Evolutionary conservation across 2,888 invertebrate species (phyloP), one percentile per base, ranked within the genome.

Genomic region (Graphium colonna): DNA sequence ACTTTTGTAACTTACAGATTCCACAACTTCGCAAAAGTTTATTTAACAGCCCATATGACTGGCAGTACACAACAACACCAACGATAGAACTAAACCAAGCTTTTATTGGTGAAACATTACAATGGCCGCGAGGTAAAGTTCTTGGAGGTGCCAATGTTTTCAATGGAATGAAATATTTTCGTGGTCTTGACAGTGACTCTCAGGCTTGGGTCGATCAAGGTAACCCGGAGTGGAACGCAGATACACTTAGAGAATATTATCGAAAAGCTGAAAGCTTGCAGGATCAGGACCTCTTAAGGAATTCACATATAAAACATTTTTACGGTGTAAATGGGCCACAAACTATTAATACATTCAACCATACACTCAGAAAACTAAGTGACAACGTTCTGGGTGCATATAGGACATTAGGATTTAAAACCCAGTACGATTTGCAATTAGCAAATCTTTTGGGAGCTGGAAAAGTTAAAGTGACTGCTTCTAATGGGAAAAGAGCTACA

Each of bases 41-140:
- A 12, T 63, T 26, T 13, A 39, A 92, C 64, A 84, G 72, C 5
- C 51, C 61, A 68, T 79, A 95, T 52, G 96, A 96, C 73, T 97
- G 96, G 96, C 91, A 94, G 69, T 97, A 96, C 74, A 43, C 8
- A 36, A 53, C 52, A 93, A 93, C 73, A 95, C 95, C 0, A 94
- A 95, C 65, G 94, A 95, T 0, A 93, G 94, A 69, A 93, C 93
- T 18, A 91, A 89, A 42, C 91, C 92, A 0, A 95, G 95, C 71
- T 81, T 94, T 65, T 95, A 94, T 91, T 81, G 79, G 38, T 63
- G 69, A 52, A 68, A 73, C 43, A 67, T 72, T 48, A 58, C 71
- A 41, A 2, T 92, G 92, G 92, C 89, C 92, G 5, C 80, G 92
- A 52, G 94, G 94, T 0, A 93, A 92, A 71, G 82, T 91, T 72